A percentile compares a stretch with the other conserved stretches of the same genome.
phyloP scores from a whole-genome alignment of 1,140 invertebrate genomes.

The Drosophila nigrodunni region DNA sequence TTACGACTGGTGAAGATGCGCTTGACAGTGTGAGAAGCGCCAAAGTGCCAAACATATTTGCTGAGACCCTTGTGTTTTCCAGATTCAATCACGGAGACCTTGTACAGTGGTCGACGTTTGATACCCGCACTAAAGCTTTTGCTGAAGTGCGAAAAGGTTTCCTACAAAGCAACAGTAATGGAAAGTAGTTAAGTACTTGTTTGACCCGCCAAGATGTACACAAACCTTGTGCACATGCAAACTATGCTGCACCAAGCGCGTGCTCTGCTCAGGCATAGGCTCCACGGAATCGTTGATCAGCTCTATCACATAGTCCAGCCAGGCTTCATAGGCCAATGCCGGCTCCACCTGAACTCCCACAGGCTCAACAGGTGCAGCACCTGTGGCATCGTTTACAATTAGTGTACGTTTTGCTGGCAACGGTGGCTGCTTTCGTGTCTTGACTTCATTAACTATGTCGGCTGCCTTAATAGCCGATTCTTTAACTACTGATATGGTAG shows the following conservation, averaged over 20 bases:
- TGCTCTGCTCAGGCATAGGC: slow-evolving; percentile 25
- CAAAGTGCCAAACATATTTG: slow-evolving; percentile 77
- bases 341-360: slow-evolving; percentile 48
- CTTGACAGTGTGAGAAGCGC: slow-evolving; percentile 52
- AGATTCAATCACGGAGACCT: slow-evolving; percentile 48
- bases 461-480: slow-evolving; percentile 61
- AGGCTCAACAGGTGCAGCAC: slow-evolving; percentile 9
- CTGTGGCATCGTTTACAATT: slow-evolving; percentile 56
- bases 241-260: slow-evolving; percentile 44
- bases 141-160: slow-evolving; percentile 76
- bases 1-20: slow-evolving; percentile 74
- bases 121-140: slow-evolving; percentile 72
- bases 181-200: not conserved
- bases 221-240: slow-evolving; percentile 73
- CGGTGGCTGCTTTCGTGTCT: slow-evolving; percentile 60
- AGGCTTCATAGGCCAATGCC: slow-evolving; percentile 62
- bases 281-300: slow-evolving; percentile 61
- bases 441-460: slow-evolving; percentile 64
- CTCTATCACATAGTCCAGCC: slow-evolving; percentile 80
- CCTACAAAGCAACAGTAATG: slow-evolving; percentile 36
- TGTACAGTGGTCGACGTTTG: slow-evolving; percentile 67
- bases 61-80: slow-evolving; percentile 73
- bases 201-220: too few relatives aligned
- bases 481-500: slow-evolving; percentile 70
- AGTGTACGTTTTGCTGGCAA: slow-evolving; percentile 66